phyloP scores from a whole-genome alignment of 2,113 vertebrate species.

The Pelmatolapia mariae region DNA sequence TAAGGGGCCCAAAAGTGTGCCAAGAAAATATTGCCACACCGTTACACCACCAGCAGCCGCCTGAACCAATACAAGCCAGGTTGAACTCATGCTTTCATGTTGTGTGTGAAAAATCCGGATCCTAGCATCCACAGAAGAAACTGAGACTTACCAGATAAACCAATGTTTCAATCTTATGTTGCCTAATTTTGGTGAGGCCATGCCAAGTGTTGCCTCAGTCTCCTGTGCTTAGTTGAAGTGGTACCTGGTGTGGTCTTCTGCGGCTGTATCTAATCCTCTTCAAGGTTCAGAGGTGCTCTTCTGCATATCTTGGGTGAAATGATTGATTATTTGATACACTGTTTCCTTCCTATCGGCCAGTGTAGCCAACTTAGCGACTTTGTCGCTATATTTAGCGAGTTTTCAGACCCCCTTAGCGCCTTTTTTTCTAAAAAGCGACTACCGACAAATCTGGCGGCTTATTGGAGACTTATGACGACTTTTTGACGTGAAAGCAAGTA shows the following conservation, averaged over 20 bases:
- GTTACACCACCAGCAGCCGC: rapidly evolving
- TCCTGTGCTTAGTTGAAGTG: neutral
- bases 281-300: neutral
- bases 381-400: neutral
- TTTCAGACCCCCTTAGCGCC: rapidly evolving
- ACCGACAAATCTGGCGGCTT: neutral
- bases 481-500: rapidly evolving
- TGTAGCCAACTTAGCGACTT: rapidly evolving
- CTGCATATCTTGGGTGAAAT: neutral
- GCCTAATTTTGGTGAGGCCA: neutral
- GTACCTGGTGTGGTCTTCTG: neutral
- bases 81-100: neutral
- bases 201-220: neutral
- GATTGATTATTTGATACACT: neutral
- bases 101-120: neutral
- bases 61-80: neutral
- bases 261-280: neutral
- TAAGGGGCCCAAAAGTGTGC: neutral
- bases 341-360: rapidly evolving
- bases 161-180: neutral
- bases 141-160: neutral
- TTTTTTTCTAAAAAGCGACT: neutral
- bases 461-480: neutral
- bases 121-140: neutral
- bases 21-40: neutral